Conservation (phyloP, 2,797 vertebrate genomes). For the Perdix hodgsoniae region DNA sequence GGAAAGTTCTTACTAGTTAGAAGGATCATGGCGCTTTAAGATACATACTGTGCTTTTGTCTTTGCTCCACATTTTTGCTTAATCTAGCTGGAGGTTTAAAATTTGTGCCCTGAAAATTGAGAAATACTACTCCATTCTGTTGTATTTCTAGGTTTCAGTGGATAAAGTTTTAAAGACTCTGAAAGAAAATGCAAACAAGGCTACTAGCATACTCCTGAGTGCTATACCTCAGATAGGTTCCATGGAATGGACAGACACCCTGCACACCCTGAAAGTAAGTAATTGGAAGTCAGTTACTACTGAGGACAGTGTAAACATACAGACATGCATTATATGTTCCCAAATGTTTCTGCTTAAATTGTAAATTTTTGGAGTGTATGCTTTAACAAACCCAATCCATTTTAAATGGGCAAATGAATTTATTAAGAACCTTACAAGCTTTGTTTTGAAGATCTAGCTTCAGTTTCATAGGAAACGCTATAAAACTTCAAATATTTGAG, state of each 20-base stretch:
- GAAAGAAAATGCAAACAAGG: conserved; percentile 97
- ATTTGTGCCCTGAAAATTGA: background rate
- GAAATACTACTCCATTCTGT: background rate
- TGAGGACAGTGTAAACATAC: background rate
- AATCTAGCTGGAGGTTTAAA: background rate
- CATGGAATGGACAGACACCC: conserved; percentile 91
- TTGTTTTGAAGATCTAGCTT: background rate
- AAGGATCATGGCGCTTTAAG: background rate
- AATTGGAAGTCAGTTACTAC: background rate
- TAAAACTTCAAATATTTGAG: background rate
- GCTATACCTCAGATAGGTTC: conserved; percentile 92
- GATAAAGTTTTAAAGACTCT: conserved; percentile 96
- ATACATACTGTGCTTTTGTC: background rate
- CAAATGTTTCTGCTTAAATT: background rate
- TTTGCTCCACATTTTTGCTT: background rate
- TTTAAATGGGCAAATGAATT: background rate
- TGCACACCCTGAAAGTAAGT: conserved; percentile 88
- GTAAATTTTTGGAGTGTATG: background rate
- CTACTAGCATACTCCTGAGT: conserved; percentile 93
- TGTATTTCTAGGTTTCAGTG: conserved; percentile 89
- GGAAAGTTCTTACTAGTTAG: background rate
- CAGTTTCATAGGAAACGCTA: background rate
- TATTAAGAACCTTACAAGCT: background rate
- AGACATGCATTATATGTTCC: background rate
- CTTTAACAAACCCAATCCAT: background rate